Conservation (phyloP, 2,888 invertebrate species). For the Agrotis clavis region DNA sequence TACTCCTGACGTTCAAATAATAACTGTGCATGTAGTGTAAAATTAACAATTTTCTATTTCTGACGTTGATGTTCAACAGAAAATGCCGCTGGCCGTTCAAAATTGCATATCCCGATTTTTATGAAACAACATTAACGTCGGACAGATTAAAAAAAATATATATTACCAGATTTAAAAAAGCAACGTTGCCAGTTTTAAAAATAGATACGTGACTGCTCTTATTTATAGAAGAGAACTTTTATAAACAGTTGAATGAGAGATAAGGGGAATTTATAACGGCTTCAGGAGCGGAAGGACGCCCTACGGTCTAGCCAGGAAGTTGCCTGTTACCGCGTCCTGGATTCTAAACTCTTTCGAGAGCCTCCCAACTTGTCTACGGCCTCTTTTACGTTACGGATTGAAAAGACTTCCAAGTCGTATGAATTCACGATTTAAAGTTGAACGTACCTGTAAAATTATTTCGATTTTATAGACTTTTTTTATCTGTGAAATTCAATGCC, state of each 20-base stretch:
- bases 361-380: constrained; percentile 33
- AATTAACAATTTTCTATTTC: constrained; percentile 19
- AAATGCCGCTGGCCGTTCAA: constrained; percentile 10
- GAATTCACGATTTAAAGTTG: constrained; percentile 17
- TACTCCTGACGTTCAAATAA: constrained; percentile 18
- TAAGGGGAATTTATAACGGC: constrained; percentile 16
- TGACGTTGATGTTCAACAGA: constrained; percentile 9
- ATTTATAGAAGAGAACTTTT: constrained; percentile 21
- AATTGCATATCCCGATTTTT: constrained; percentile 1
- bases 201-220: neutral
- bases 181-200: constrained; percentile 26
- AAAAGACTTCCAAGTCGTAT: constrained; percentile 28
- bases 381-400: neutral
- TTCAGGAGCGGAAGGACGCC: constrained; percentile 31
- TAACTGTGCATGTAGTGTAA: constrained; percentile 25
- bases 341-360: constrained; percentile 27
- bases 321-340: constrained; percentile 52
- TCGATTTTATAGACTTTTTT: neutral
- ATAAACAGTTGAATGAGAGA: constrained; percentile 29
- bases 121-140: neutral
- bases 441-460: neutral
- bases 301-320: constrained; percentile 46
- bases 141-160: constrained; percentile 6
- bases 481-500: too few relatives aligned
- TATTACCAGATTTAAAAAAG: constrained; percentile 17